Evolutionary conservation across 1,140 invertebrate species (phyloP).

Genomic region (Zaprionus tsacasi): DNA sequence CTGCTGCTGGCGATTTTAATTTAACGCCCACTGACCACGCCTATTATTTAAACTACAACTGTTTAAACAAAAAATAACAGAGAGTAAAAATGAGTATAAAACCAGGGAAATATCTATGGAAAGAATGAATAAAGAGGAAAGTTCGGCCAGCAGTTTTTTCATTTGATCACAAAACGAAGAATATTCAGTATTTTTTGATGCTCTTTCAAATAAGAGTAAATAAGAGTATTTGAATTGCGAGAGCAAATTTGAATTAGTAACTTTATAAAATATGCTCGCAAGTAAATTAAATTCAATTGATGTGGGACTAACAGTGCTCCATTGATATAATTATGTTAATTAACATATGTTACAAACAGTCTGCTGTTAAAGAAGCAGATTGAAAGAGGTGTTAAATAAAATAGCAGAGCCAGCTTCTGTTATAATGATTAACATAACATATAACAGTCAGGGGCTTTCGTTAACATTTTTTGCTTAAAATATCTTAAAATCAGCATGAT

Average conservation of each 20-base stretch:
- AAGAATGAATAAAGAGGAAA: background rate
- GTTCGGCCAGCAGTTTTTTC: conserved; percentile 35
- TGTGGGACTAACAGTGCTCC: background rate
- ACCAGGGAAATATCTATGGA: conserved; percentile 42
- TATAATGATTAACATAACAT: too few relatives aligned
- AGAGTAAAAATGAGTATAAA: conserved; percentile 15
- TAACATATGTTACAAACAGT: background rate
- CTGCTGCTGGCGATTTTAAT: conserved; percentile 61
- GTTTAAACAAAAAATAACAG: conserved; percentile 37
- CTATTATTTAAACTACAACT: conserved; percentile 40
- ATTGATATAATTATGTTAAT: background rate
- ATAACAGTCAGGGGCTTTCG: too few relatives aligned
- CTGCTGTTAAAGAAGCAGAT: too few relatives aligned
- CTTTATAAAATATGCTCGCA: background rate
- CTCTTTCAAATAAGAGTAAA: background rate
- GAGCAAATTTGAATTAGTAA: background rate
- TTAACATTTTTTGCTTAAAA: too few relatives aligned
- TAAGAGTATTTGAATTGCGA: background rate
- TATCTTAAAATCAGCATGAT: too few relatives aligned
- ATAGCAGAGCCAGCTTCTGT: too few relatives aligned
- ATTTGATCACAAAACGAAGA: conserved; percentile 26
- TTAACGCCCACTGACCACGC: conserved; percentile 42
- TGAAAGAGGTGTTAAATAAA: background rate
- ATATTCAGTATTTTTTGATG: conserved; percentile 28
- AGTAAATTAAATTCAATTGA: background rate